Conservation (phyloP, 2,113 vertebrate genomes). For the Plestiodon gilberti region DNA sequence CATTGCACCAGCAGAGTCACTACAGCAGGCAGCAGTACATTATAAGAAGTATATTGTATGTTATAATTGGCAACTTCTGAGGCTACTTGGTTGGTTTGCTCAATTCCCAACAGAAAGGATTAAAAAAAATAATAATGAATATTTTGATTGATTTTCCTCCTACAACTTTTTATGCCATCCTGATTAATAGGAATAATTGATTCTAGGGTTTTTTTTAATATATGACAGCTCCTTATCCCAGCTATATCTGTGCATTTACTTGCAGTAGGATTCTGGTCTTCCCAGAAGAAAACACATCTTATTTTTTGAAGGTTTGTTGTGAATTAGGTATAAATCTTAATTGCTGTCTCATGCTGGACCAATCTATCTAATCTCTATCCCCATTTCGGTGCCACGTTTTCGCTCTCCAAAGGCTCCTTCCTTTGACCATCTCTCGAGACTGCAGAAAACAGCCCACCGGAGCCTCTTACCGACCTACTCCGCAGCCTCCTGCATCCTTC, state of each 20-base stretch:
- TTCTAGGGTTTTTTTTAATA: not conserved
- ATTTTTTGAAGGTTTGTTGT: not conserved
- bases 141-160: not conserved
- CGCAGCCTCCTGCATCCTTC: too few relatives aligned
- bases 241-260: not conserved
- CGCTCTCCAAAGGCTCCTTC: too few relatives aligned
- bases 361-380: not conserved
- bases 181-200: constrained; percentile 6
- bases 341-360: not conserved
- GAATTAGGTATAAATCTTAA: constrained; percentile 7
- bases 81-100: not conserved
- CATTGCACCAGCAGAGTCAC: not conserved
- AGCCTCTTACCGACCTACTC: too few relatives aligned
- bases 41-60: not conserved
- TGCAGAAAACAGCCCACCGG: too few relatives aligned
- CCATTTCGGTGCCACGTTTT: too few relatives aligned
- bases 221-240: constrained; percentile 6
- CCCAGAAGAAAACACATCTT: not conserved
- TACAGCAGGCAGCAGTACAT: not conserved
- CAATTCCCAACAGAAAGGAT: not conserved
- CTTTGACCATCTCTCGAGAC: too few relatives aligned
- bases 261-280: not conserved
- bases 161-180: not conserved
- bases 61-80: not conserved
- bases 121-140: not conserved